Evolutionary conservation across 2,797 vertebrate species (phyloP).

Genomic region (Avahi laniger): DNA sequence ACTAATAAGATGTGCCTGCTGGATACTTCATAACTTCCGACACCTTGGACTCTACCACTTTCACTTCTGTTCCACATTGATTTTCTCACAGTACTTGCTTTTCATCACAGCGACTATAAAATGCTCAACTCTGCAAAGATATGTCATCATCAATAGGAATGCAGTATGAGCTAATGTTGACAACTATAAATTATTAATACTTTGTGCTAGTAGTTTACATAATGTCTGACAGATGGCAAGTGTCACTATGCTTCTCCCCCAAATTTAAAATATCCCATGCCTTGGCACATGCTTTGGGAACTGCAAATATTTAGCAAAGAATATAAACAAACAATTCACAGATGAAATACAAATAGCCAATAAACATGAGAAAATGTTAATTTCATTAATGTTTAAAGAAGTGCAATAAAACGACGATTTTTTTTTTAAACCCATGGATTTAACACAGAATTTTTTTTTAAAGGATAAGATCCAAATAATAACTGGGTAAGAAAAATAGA

Average conservation of each 20-base stretch:
- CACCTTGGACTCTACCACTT: neutral
- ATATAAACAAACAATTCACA: constrained; percentile 71
- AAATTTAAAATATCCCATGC: constrained; percentile 43
- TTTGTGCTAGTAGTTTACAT: neutral
- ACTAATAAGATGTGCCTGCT: neutral
- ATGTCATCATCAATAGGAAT: neutral
- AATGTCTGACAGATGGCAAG: constrained; percentile 44
- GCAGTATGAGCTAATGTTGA: neutral
- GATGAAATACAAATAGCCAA: constrained; percentile 59
- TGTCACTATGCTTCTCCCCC: neutral
- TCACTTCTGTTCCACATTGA: neutral
- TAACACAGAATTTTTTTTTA: neutral
- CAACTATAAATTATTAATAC: neutral
- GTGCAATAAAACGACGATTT: constrained; percentile 6
- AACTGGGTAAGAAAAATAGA: constrained; percentile 30
- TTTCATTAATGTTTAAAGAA: constrained; percentile 63
- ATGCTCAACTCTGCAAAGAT: constrained; percentile 27
- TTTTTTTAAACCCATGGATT: neutral
- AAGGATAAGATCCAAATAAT: neutral
- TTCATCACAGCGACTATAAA: constrained; percentile 2
- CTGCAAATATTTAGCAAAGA: constrained; percentile 68
- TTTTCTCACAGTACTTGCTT: constrained; percentile 12
- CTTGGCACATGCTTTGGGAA: constrained; percentile 60
- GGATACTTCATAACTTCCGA: constrained; percentile 2
- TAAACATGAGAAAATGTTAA: constrained; percentile 57